These are phyloP conservation scores for Sebastiscus albofasciatus DNA, from an alignment of 2,797 vertebrate genomes.

Conservation along the genomic window DNA sequence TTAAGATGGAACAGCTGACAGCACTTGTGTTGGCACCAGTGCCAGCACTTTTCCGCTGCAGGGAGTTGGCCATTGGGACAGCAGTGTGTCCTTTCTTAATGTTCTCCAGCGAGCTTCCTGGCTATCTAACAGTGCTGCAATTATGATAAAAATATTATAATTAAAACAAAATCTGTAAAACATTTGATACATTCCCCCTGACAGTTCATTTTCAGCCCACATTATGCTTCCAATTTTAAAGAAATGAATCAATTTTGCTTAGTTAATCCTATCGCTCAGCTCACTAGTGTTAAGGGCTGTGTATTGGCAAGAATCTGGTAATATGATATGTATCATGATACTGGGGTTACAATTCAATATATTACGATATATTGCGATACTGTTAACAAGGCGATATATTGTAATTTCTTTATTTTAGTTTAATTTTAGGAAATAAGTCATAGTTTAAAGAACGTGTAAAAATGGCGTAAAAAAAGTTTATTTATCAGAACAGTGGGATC, in stretches of 20 bases:
- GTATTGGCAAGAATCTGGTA: too few relatives aligned
- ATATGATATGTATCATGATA: too few relatives aligned
- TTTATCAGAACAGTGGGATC: too few relatives aligned
- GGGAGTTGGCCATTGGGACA: conserved; percentile 7
- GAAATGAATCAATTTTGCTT: not conserved
- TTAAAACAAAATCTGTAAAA: not conserved
- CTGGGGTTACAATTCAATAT: too few relatives aligned
- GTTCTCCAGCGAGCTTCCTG: not conserved
- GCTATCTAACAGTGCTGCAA: not conserved
- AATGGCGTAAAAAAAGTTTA: too few relatives aligned
- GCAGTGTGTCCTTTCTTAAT: not conserved
- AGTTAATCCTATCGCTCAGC: not conserved
- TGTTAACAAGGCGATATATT: too few relatives aligned
- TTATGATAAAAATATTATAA: not conserved
- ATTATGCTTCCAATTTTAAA: not conserved
- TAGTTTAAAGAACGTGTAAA: too few relatives aligned
- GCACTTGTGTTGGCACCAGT: conserved; percentile 23
- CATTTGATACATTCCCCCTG: not conserved
- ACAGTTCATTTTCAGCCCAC: not conserved
- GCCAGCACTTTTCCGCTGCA: conserved; percentile 43
- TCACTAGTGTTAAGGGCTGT: not conserved
- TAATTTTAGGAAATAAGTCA: too few relatives aligned
- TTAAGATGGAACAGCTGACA: conserved; percentile 57
- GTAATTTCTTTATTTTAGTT: too few relatives aligned
- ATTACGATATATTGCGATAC: too few relatives aligned